A percentile compares a stretch with the other conserved stretches of the same genome.
phyloP scores from a whole-genome alignment of 2,888 invertebrate species.

The Oxyscelio sp. region DNA sequence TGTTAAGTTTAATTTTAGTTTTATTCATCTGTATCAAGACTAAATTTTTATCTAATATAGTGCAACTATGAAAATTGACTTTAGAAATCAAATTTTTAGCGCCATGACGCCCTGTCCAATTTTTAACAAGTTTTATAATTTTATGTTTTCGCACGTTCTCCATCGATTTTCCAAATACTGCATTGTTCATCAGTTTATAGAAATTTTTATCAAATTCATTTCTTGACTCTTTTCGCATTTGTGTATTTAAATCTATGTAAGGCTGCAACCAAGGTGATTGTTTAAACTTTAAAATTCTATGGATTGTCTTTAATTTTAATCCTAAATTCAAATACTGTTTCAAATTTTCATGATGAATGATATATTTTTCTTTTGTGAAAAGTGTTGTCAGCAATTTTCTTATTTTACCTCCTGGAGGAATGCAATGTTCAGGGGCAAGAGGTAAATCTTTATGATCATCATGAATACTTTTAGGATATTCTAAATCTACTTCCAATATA shows the following conservation, averaged over 20 bases:
- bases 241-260: constrained; percentile 28
- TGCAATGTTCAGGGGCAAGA: too few relatives aligned
- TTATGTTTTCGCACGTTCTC: constrained; percentile 61
- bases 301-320: constrained; percentile 9
- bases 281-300: constrained; percentile 16
- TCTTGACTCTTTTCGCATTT: constrained; percentile 5
- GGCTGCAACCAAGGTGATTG: constrained; percentile 22
- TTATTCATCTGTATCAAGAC: too few relatives aligned
- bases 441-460: too few relatives aligned
- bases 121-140: neutral
- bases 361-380: constrained; percentile 4
- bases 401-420: too few relatives aligned
- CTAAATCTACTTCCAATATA: too few relatives aligned
- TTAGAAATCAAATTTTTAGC: constrained; percentile 54
- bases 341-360: constrained; percentile 16
- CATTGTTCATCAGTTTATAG: too few relatives aligned
- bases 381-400: neutral
- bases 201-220: too few relatives aligned
- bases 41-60: neutral
- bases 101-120: constrained; percentile 60
- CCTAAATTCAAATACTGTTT: too few relatives aligned
- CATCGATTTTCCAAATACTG: constrained; percentile 80
- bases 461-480: too few relatives aligned
- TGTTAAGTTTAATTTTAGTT: constrained; percentile 41
- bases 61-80: constrained; percentile 28